Base-by-base conservation (phyloP, 2,113 vertebrate species). In the Trichechus manatus region DNA sequence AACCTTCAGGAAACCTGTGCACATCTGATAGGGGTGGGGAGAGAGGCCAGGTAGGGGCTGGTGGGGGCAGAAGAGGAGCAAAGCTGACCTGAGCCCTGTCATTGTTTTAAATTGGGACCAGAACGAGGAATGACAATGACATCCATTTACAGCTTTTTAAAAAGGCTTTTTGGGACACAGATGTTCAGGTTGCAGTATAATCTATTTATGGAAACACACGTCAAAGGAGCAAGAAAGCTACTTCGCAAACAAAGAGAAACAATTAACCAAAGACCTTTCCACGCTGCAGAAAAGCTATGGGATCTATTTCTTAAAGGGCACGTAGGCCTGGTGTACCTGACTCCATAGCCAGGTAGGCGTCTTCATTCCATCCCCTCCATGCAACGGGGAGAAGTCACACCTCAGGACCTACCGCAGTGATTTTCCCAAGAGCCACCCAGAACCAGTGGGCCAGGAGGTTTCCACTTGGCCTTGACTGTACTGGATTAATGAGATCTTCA, bases 151-250 rank as follows among this genome's bases (percentile, higher is more conserved):
- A 6, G 53, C 70, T 80, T 91, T 82, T 25, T 31, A 87, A 56
- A 64, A 59, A 3, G 29, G 6, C 89, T 89, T 95, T 92, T 66
- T 70, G 70, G 96, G 95, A 85, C 97, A 85, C 87, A 96, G 92
- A 89, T 96, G 96, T 89, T 89, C 90, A 44, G 33, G 64, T 63
- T 53, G 87, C 63, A 15, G 22, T n/a, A 4, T 11, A 9, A 56
- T 50, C 85, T 97, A 95, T 96, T 97, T 96, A 94, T 96, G 92
- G 96, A 90, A 92, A 68, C 15, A 29, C 42, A 22, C 0, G 14
- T 0, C 79, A 80, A 74, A 96, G 83, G 75, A 92, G 27, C 1
- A 11, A 72, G 78, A 63, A n/a, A 78, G 70, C 47, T 13, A 0
- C 50, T 63, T 93, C 83, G 83, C 66, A 36, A 47, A 80, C 66